Evolutionary conservation across 2,888 invertebrate genomes (phyloP).

Genomic region (Folsomia manolachei): DNA sequence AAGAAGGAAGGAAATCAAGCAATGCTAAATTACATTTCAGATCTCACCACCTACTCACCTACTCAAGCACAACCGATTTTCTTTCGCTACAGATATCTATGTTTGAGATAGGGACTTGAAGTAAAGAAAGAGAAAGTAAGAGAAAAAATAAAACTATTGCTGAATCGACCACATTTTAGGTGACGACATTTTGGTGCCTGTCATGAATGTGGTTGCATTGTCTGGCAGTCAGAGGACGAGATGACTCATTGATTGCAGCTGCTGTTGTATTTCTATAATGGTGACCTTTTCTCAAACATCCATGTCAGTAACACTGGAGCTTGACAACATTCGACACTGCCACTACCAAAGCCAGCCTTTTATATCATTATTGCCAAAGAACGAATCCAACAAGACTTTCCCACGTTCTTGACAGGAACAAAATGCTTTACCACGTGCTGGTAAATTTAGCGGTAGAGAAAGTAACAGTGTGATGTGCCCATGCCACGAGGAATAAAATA

Average conservation of each 20-base stretch:
- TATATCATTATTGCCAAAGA: too few relatives aligned
- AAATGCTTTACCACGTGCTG: neutral
- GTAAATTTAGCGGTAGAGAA: too few relatives aligned
- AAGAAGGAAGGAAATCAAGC: neutral
- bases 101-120: too few relatives aligned
- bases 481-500: too few relatives aligned
- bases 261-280: neutral
- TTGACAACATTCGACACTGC: too few relatives aligned
- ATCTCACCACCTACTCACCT: neutral
- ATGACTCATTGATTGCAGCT: slow-evolving; percentile 6
- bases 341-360: too few relatives aligned
- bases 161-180: neutral
- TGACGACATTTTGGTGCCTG: neutral
- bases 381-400: neutral
- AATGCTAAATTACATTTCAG: neutral
- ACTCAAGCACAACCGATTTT: too few relatives aligned
- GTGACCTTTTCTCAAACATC: neutral
- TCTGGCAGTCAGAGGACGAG: neutral
- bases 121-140: neutral
- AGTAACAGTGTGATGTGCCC: too few relatives aligned
- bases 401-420: neutral
- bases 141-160: neutral
- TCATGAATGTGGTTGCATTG: neutral
- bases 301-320: too few relatives aligned
- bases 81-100: too few relatives aligned